Conservation (phyloP, 2,797 vertebrate species). For the Moxostoma hubbsi region DNA sequence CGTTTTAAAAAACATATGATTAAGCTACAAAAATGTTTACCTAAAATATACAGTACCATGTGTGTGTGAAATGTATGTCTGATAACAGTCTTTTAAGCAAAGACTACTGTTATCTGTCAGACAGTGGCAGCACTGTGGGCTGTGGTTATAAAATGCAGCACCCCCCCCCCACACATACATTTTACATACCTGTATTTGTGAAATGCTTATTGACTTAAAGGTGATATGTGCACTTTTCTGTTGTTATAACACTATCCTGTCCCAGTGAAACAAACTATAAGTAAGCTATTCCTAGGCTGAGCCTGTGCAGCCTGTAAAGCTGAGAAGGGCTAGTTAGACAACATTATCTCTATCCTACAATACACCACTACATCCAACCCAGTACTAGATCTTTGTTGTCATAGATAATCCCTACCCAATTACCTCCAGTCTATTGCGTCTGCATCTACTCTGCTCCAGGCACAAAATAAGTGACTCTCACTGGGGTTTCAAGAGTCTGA, state of each 20-base stretch:
- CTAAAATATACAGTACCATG: neutral
- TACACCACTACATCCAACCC: conserved; percentile 13
- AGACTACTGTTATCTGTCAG: conserved; percentile 17
- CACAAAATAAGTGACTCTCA: conserved; percentile 12
- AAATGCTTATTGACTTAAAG: neutral
- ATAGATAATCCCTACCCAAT: conserved; percentile 49
- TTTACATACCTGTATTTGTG: neutral
- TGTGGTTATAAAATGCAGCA: too few species aligned
- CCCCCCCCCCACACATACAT: neutral
- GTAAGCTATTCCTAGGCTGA: neutral
- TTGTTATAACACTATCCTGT: too few species aligned
- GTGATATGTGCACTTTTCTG: neutral
- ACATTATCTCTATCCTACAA: neutral
- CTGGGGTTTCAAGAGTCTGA: conserved; percentile 5
- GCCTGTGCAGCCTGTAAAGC: neutral
- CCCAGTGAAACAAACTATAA: neutral
- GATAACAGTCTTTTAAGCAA: conserved; percentile 29
- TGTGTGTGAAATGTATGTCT: conserved; percentile 11
- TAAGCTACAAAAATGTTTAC: conserved; percentile 15
- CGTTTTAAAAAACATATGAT: neutral
- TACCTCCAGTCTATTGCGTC: conserved; percentile 52
- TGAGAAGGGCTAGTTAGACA: neutral
- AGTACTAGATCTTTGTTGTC: conserved; percentile 32
- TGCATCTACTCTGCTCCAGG: conserved; percentile 20
- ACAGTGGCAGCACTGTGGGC: neutral